A percentile compares a stretch with the other conserved stretches of the same genome.
Conservation (phyloP, 2,888 invertebrate species). For the Eupeodes latifasciatus region DNA sequence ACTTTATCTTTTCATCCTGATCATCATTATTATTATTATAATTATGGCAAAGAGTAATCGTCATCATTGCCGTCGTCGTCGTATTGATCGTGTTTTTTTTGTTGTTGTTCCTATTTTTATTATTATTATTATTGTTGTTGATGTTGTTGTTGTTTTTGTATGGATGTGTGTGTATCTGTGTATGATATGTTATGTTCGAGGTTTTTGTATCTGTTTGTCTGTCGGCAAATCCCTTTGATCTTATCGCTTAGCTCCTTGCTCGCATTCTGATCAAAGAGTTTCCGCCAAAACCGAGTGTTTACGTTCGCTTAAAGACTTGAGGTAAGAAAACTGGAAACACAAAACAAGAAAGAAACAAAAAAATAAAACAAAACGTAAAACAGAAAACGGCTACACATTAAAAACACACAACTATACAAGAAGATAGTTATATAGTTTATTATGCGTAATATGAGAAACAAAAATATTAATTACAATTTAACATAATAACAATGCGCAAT, state of each 20-base stretch:
- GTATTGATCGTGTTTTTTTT: conserved; percentile 53
- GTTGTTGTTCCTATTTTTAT: conserved; percentile 63
- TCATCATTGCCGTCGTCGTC: conserved; percentile 1
- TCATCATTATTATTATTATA: conserved; percentile 37
- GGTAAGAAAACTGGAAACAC: conserved; percentile 77
- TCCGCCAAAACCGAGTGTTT: conserved; percentile 83
- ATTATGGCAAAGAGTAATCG: conserved; percentile 35
- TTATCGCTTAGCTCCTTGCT: conserved; percentile 84
- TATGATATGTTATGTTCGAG: conserved; percentile 40
- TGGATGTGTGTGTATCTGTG: conserved; percentile 49
- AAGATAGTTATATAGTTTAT: conserved; percentile 45
- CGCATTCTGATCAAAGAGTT: conserved; percentile 85
- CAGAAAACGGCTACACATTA: conserved; percentile 56
- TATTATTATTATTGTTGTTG: conserved; percentile 62
- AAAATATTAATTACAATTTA: conserved; percentile 74
- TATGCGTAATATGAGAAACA: conserved; percentile 55
- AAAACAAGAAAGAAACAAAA: conserved; percentile 26
- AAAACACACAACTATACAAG: conserved; percentile 46
- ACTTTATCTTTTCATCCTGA: conserved; percentile 9
- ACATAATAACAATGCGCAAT: conserved; percentile 75
- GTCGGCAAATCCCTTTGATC: conserved; percentile 84
- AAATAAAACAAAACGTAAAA: conserved; percentile 34
- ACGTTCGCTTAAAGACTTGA: conserved; percentile 78
- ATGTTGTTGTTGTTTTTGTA: conserved; percentile 13
- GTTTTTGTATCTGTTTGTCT: conserved; percentile 77